Conservation (phyloP, 2,888 invertebrate genomes). For the Synanthedon andrenaeformis region DNA sequence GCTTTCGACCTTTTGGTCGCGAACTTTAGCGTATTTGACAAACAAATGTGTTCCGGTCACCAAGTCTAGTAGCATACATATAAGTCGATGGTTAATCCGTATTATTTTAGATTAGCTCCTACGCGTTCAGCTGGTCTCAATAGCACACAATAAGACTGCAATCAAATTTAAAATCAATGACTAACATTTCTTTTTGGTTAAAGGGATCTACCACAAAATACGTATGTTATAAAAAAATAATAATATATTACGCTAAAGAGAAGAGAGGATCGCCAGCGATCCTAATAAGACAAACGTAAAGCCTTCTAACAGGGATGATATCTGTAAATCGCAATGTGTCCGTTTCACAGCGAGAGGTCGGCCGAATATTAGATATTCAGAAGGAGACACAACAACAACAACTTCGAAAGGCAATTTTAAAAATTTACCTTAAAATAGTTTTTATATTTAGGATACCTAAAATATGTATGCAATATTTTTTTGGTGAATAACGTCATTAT, state of each 20-base stretch:
- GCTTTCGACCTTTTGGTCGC: too few species aligned
- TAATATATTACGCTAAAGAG: slow-evolving; percentile 53
- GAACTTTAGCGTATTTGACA: too few species aligned
- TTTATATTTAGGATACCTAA: slow-evolving; percentile 52
- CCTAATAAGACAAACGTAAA: slow-evolving; percentile 47
- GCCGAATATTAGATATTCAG: slow-evolving; percentile 62
- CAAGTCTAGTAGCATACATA: too few species aligned
- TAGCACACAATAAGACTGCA: neutral
- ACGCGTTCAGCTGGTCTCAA: too few species aligned
- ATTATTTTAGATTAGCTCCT: too few species aligned
- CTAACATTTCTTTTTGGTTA: slow-evolving; percentile 38
- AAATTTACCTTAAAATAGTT: slow-evolving; percentile 65
- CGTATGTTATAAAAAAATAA: slow-evolving; percentile 38
- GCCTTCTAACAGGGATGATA: slow-evolving; percentile 45
- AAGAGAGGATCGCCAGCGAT: slow-evolving; percentile 67
- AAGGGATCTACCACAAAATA: slow-evolving; percentile 44
- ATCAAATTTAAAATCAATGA: slow-evolving; percentile 23
- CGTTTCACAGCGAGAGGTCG: slow-evolving; percentile 37
- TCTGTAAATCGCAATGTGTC: slow-evolving; percentile 37
- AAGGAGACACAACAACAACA: slow-evolving; percentile 57
- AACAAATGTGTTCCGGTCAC: too few species aligned
- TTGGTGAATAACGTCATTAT: slow-evolving; percentile 70
- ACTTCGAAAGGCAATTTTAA: slow-evolving; percentile 63
- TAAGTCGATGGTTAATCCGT: too few species aligned
- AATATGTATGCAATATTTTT: slow-evolving; percentile 59